Base-by-base conservation (phyloP, 2,888 invertebrate genomes). In the Sturmia bella region DNA sequence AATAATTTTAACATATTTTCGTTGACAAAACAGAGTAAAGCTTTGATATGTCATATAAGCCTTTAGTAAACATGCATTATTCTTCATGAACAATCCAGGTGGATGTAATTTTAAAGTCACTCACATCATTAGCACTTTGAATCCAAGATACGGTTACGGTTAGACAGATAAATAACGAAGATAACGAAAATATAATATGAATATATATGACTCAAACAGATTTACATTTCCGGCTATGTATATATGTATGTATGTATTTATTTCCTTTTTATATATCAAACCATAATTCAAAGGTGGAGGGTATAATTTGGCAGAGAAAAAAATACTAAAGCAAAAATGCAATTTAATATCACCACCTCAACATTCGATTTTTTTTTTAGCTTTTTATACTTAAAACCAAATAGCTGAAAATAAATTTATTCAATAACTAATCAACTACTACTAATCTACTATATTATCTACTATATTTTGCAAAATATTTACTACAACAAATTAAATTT, bases 361-460 rank as follows among this genome's bases (percentile, higher is more conserved):
- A 66, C 43, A 75, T 50, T 63, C 56, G 41, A 52, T 15, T 24
- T 45, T 15, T 24, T 45, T 61, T 73, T 61, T 32, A 32, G 59
- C 59, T 56, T 70, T 54, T 56, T 52, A 61, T 59, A 48, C 17
- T 72, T 70, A 37, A 57, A 72, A 37, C 9, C 11, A 56, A 64
- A 64, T 73, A 79, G 78, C 78, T 73, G 66, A 73, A 69, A 57
- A 52, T 66, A 74, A 70, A 11, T 48, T 45, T 74, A 80, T 70
- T 69, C 57, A 69, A 66, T 78, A 54, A 72, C 63, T 64, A 85
- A 85, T 73, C 79, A 64, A 19, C 45, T 43, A 48, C 19, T 41
- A 48, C 37, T 70, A 69, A 21, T 61, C 56, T 37, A 32, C 45
- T 72, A 81, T 32, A 32, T 32, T 32, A 32, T 32, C 50, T 69